Evolutionary conservation across 2,888 invertebrate species (phyloP).

Genomic region (Melieria crassipennis): DNA sequence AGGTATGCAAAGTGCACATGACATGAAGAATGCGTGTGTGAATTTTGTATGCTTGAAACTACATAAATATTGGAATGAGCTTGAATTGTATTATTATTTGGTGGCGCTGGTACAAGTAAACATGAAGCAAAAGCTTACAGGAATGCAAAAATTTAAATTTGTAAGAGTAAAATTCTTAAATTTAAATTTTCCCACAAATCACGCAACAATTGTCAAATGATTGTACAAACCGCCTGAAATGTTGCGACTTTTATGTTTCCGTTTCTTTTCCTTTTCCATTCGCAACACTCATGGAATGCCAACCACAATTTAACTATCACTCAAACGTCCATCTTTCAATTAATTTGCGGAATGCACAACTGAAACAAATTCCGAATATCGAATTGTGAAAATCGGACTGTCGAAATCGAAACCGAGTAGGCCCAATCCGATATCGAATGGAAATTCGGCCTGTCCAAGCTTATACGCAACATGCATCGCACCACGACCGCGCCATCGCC

Average conservation of each 20-base stretch:
- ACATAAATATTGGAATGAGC: no score
- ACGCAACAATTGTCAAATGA: no score
- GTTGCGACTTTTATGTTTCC: conserved; percentile 27
- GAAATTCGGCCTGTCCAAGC: conserved; percentile 98
- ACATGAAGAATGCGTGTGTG: no score
- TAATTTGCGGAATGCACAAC: not conserved
- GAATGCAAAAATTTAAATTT: no score
- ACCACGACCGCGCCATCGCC: conserved; percentile 98
- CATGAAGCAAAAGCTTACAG: no score
- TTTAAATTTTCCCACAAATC: no score
- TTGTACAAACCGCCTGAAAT: conserved; percentile 24
- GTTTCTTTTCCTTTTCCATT: conserved; percentile 33
- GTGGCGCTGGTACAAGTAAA: no score
- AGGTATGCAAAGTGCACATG: no score
- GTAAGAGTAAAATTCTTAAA: no score
- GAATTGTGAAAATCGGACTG: not conserved
- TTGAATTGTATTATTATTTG: no score
- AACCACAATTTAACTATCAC: conserved; percentile 24
- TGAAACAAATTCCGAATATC: not conserved
- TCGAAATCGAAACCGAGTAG: conserved; percentile 66
- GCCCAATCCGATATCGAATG: conserved; percentile 99
- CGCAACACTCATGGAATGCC: conserved; percentile 42
- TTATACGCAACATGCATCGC: conserved; percentile 98
- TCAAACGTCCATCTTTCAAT: not conserved
- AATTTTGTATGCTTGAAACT: no score